phyloP scores from a whole-genome alignment of 2,888 invertebrate species.

The Pediacus dermestoides region DNA sequence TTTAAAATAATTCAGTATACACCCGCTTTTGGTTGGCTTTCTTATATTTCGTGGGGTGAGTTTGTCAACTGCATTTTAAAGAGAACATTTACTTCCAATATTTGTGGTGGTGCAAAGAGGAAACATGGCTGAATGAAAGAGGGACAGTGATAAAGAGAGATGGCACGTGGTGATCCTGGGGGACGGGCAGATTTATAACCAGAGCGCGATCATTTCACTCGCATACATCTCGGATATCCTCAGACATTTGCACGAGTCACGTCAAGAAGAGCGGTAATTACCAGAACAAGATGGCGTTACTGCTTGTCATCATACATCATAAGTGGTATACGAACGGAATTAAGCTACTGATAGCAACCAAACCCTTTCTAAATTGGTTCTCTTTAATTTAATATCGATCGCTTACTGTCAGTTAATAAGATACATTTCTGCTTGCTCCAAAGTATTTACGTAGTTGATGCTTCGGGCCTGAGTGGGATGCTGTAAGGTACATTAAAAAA shows the following conservation, averaged over 20 bases:
- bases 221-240: constrained; percentile 39
- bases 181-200: constrained; percentile 41
- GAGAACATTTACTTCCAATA: constrained; percentile 18
- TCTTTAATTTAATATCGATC: constrained; percentile 35
- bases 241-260: constrained; percentile 37
- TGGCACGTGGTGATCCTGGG: constrained; percentile 43
- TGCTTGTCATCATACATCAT: constrained; percentile 40
- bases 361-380: constrained; percentile 39
- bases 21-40: too few relatives aligned
- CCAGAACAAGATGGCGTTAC: constrained; percentile 37
- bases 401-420: constrained; percentile 14
- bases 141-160: constrained; percentile 45
- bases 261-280: constrained; percentile 40
- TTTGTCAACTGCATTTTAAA: constrained; percentile 19
- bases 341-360: constrained; percentile 35
- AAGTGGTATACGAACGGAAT: constrained; percentile 32
- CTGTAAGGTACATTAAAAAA: too few relatives aligned
- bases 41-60: constrained; percentile 23
- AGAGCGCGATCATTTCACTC: constrained; percentile 38
- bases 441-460: too few relatives aligned
- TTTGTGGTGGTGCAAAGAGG: constrained; percentile 13
- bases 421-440: constrained; percentile 13
- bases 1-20: too few relatives aligned
- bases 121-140: constrained; percentile 28
- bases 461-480: too few relatives aligned